Conservation (phyloP, 2,888 invertebrate species). For the Graphium colonna region DNA sequence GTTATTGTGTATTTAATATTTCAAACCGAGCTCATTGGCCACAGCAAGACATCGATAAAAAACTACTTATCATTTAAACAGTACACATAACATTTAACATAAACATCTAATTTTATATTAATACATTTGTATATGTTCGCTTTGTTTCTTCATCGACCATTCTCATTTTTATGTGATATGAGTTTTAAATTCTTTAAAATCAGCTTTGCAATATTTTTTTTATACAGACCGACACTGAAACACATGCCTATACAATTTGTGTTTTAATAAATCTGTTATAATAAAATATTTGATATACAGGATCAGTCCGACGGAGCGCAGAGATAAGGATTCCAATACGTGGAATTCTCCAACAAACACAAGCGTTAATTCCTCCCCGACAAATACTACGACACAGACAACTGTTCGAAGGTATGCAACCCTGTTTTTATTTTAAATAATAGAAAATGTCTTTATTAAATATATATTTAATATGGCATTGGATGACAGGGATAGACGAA, state of each 20-base stretch:
- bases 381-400: slow-evolving; percentile 42
- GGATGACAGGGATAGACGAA: neutral
- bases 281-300: slow-evolving; percentile 31
- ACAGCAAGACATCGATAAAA: slow-evolving; percentile 10
- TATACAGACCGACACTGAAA: neutral
- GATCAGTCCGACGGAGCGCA: slow-evolving; percentile 51
- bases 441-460: too few relatives aligned
- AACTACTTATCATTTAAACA: slow-evolving; percentile 6
- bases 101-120: slow-evolving; percentile 3
- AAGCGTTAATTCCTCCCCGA: slow-evolving; percentile 37
- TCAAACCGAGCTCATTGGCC: slow-evolving; percentile 9
- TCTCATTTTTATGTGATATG: neutral
- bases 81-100: slow-evolving; percentile 7
- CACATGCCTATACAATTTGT: slow-evolving; percentile 3
- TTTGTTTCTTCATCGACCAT: slow-evolving; percentile 10
- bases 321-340: slow-evolving; percentile 58
- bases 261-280: slow-evolving; percentile 4
- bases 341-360: slow-evolving; percentile 51
- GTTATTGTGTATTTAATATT: too few relatives aligned
- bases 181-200: neutral
- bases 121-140: slow-evolving; percentile 21
- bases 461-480: too few relatives aligned
- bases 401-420: slow-evolving; percentile 58
- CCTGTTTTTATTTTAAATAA: too few relatives aligned
- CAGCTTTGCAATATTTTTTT: neutral